A percentile compares a stretch with the other conserved stretches of the same genome.
Evolutionary conservation across 2,113 vertebrate species (phyloP).

Genomic region (Machaerirhynchus nigripectus): DNA sequence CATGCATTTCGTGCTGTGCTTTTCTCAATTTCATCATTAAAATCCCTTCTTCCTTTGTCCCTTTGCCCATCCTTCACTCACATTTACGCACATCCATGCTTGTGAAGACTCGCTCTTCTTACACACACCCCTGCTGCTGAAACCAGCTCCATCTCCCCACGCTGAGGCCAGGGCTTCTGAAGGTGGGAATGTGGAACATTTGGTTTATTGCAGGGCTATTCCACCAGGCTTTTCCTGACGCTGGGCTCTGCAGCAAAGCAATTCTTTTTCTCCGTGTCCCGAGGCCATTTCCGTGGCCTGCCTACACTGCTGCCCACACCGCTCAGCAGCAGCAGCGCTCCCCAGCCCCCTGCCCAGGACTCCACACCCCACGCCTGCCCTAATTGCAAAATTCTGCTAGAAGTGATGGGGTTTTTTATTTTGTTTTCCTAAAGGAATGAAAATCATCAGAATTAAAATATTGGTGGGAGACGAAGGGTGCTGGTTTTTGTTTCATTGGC

Average conservation of each 20-base stretch:
- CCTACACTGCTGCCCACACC: background rate
- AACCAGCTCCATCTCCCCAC: background rate
- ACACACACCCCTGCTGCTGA: background rate
- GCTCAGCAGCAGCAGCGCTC: background rate
- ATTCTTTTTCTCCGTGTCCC: background rate
- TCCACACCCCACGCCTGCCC: background rate
- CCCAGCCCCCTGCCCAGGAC: background rate
- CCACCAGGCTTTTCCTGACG: background rate
- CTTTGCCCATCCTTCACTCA: background rate
- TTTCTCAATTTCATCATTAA: conserved; percentile 34
- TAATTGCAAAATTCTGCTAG: background rate
- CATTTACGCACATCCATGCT: background rate
- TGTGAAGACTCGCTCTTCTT: accelerated
- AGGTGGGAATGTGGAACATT: background rate
- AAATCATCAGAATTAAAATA: background rate
- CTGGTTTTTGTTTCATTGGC: background rate
- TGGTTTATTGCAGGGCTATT: background rate
- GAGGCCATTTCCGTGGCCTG: background rate
- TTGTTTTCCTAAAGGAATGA: background rate
- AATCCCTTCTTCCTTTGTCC: background rate
- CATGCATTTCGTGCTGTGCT: conserved; percentile 41
- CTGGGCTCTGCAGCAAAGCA: conserved; percentile 1
- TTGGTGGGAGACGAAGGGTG: background rate
- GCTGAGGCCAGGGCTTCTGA: background rate
- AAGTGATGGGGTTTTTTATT: background rate